Evolutionary conservation across 2,113 vertebrate species (phyloP).

Genomic region (Phalacrocorax aristotelis): DNA sequence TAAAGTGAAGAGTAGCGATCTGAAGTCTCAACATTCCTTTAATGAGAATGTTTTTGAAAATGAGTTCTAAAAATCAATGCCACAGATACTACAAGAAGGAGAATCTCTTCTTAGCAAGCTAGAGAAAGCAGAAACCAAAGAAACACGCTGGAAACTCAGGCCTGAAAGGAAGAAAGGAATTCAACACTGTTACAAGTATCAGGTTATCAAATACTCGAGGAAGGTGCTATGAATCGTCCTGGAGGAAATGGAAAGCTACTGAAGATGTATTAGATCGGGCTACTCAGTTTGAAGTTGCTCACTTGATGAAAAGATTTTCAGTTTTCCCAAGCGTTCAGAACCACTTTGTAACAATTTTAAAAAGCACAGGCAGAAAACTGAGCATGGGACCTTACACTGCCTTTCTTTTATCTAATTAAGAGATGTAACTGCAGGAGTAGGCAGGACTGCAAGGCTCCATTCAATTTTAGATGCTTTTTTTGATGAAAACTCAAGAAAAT

Average conservation of each 20-base stretch:
- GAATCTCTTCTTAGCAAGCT: background rate
- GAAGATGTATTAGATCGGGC: background rate
- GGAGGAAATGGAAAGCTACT: background rate
- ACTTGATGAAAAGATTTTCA: background rate
- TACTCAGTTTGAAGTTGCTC: background rate
- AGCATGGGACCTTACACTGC: fast-evolving
- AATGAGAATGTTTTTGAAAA: background rate
- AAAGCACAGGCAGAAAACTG: background rate
- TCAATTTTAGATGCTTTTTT: background rate
- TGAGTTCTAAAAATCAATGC: background rate
- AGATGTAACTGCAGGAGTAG: background rate
- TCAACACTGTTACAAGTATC: background rate
- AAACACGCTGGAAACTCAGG: background rate
- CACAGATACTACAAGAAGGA: background rate
- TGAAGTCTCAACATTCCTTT: background rate
- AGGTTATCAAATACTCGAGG: background rate
- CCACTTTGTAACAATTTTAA: background rate
- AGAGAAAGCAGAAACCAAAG: background rate
- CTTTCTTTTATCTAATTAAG: background rate
- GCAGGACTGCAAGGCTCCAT: background rate
- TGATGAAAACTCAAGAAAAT: background rate
- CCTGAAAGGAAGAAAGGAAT: background rate
- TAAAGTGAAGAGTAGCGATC: background rate
- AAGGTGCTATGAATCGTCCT: background rate
- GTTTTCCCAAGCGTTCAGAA: background rate